Evolutionary conservation across 2,113 vertebrate species (phyloP), one percentile per base, ranked within the genome.

Genomic region (Columbina picui): DNA sequence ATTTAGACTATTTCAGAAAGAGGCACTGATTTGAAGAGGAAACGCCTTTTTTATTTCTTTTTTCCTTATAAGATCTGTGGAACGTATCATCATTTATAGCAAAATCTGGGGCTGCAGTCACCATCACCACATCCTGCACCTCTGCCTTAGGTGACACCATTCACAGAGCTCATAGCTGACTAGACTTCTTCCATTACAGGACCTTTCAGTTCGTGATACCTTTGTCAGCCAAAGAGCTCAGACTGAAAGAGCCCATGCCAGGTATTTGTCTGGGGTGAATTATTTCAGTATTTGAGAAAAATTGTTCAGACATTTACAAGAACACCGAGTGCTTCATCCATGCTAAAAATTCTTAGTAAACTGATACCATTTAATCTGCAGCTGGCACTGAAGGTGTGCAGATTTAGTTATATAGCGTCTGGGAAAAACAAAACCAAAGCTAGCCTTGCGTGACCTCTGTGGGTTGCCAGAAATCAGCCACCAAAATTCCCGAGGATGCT

Each of bases 221-320:
- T 95, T 74, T 86, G 75, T 86, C 90, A 92, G 94, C 82, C 90
- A 93, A 94, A 63, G 63, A 70, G 67, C 61, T 93, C 85, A 93
- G 92, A 76, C 71, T 67, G 60, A 88, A 95, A 79, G 1, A 27
- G 64, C 34, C 27, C 16, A 12, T 26, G 85, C 83, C 90, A 96
- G 94, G 64, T 93, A 80, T 87, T 80, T 90, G 82, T 87, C 87
- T 90, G 56, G 64, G 59, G 75, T 73, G 50, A 88, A 84, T 84
- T 94, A 93, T 84, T 94, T 88, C 67, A 61, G 50, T 1, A 0
- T 73, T 94, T 83, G 70, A 96, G 70, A 91, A 94, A 89, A 95
- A 83, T 39, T 88, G 50, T 59, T 88, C 69, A 87, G 94, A 94
- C 87, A 25, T 93, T 95, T 96, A 93, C 71, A 87, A 95, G 91